A percentile compares a stretch with the other conserved stretches of the same genome.
Conservation (phyloP, 2,797 vertebrate genomes). For the Falco rusticolus region DNA sequence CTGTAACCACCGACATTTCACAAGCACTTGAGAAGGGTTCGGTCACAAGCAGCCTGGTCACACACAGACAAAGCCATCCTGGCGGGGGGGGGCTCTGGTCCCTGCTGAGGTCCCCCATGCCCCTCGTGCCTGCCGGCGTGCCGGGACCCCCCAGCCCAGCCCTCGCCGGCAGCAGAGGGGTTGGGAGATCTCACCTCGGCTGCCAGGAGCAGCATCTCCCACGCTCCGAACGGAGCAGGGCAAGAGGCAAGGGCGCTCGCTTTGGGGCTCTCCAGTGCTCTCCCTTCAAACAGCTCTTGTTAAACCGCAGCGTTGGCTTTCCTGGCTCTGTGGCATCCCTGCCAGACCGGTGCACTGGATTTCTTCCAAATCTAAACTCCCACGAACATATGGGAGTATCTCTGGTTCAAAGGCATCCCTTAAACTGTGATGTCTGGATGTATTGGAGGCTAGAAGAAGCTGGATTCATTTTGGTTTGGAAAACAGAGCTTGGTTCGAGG, state of each 20-base stretch:
- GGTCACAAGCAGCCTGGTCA: slow-evolving; percentile 45
- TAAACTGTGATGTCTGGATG: rapidly evolving
- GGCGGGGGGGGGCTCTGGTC: neutral
- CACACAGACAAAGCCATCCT: neutral
- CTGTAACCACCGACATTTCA: slow-evolving; percentile 44
- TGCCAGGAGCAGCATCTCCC: neutral
- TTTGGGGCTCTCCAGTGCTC: neutral
- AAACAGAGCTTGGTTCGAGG: neutral
- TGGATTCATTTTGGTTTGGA: neutral
- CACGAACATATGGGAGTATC: rapidly evolving
- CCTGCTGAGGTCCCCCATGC: neutral
- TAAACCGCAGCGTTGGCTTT: rapidly evolving
- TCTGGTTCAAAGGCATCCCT: neutral
- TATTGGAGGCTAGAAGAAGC: neutral
- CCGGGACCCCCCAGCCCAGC: neutral
- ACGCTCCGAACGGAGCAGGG: neutral
- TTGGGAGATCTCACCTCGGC: neutral
- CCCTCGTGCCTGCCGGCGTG: neutral
- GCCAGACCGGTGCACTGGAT: rapidly evolving
- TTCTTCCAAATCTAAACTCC: neutral
- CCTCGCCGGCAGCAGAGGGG: neutral
- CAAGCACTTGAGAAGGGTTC: slow-evolving; percentile 72
- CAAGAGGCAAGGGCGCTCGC: neutral
- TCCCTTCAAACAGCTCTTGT: neutral
- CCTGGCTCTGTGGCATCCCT: neutral